A percentile compares a stretch with the other conserved stretches of the same genome.
Conservation (phyloP, 2,113 vertebrate genomes). For the Chitala chitala region DNA sequence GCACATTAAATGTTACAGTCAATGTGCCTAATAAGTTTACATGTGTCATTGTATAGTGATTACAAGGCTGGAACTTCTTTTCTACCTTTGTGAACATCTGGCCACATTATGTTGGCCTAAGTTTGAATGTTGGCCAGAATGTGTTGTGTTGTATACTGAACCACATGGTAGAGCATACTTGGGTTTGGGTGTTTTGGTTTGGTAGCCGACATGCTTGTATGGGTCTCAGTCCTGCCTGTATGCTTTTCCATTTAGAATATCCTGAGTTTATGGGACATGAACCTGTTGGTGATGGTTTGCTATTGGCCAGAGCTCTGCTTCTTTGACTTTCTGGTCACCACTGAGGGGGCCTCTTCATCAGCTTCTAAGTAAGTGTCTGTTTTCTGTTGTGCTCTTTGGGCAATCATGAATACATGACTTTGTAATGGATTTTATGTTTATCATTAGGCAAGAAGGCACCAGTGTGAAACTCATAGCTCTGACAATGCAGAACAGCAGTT, state of each 20-base stretch:
- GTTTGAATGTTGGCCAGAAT: no score
- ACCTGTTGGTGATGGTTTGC: conserved; percentile 71
- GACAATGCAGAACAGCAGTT: conserved; percentile 56
- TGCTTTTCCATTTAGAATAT: conserved; percentile 59
- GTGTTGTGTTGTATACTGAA: no score
- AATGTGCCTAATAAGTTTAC: no score
- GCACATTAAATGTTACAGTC: not conserved
- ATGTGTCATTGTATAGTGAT: no score
- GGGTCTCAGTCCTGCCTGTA: not conserved
- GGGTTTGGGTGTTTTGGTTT: no score
- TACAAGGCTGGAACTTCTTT: no score
- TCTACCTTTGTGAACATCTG: no score
- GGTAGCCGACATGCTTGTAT: not conserved
- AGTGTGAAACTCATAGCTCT: conserved; percentile 79
- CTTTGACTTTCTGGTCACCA: conserved; percentile 82
- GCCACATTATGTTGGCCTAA: no score
- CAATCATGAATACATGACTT: not conserved
- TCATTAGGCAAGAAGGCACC: conserved; percentile 71
- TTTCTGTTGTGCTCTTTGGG: not conserved
- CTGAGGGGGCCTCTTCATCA: conserved; percentile 74
- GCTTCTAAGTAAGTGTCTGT: conserved; percentile 55
- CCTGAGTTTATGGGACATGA: conserved; percentile 80
- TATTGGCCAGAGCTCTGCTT: conserved; percentile 70
- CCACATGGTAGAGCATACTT: not conserved
- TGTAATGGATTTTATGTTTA: not conserved